Conservation (phyloP, 2,797 vertebrate species). For the Siniperca scherzeri region DNA sequence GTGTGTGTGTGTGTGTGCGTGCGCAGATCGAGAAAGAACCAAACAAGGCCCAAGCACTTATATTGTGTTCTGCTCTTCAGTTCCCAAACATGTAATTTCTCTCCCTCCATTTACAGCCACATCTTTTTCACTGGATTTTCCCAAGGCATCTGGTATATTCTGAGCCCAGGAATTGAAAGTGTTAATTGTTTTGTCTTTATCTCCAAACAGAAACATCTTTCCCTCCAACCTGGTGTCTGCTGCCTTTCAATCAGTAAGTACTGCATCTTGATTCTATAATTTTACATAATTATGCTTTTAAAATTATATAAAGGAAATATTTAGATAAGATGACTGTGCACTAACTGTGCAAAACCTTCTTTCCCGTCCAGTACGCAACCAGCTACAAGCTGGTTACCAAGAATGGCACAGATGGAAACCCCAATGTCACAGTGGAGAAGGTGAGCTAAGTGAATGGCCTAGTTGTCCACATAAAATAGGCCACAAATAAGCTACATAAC, state of each 20-base stretch:
- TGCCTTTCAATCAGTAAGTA: slow-evolving; percentile 91
- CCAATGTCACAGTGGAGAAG: slow-evolving; percentile 74
- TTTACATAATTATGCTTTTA: background rate
- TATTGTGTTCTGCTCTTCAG: background rate
- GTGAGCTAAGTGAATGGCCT: slow-evolving; percentile 67
- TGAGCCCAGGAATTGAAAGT: slow-evolving; percentile 7
- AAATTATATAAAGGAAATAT: background rate
- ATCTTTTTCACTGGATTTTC: background rate
- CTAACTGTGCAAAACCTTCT: background rate
- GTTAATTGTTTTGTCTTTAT: background rate
- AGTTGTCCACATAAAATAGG: background rate
- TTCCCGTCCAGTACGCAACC: slow-evolving; percentile 86
- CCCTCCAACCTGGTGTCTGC: slow-evolving; percentile 93
- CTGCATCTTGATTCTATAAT: background rate
- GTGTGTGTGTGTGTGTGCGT: background rate
- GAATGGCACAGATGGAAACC: slow-evolving; percentile 56
- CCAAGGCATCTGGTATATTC: background rate
- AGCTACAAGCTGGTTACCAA: slow-evolving; percentile 71
- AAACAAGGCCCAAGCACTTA: background rate
- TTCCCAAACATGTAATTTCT: background rate
- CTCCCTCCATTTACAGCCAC: background rate
- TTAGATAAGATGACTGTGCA: background rate
- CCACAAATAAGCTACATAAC: background rate
- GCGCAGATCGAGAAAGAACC: background rate
- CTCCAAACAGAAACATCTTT: slow-evolving; percentile 90